Evolutionary conservation across 2,888 invertebrate species (phyloP), one percentile per base, ranked within the genome.

Genomic region (Nomada flava): DNA sequence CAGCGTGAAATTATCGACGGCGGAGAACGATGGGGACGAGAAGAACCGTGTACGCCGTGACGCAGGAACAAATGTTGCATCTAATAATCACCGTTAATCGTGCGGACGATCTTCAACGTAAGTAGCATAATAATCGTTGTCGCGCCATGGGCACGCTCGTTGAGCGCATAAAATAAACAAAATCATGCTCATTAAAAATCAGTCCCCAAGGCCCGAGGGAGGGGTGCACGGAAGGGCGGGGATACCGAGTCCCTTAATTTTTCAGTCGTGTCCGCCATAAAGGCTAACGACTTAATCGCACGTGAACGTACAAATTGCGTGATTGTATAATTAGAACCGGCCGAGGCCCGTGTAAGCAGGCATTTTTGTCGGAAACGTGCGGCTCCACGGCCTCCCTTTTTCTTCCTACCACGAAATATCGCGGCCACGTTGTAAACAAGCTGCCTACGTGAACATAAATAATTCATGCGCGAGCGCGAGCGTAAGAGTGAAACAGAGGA

Each of bases 251-350:
- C 59, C 50, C 44, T 73, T 57, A 47, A 81, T 63, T 68, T 68
- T 82, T 70, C 42, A 60, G 50, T 57, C 52, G 50, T 60, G 64
- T 65, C 52, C 60, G 20, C 63, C 65, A 75, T 82, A 82, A 82
- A 82, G 50, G 44, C 64, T 82, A 82, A 82, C 83, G 83, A 82
- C 83, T 82, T 82, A 82, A 82, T 82, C 83, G 70, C 83, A 82
- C 81, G 76, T 82, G 82, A 82, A 69, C 76, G 83, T 70, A 79
- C 76, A 76, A 71, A 82, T 76, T 82, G 69, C 83, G 70, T 71
- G 76, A 82, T 82, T 82, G 83, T 76, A 76, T 82, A 82, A 75
- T 76, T 82, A 82, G 64, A 82, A 64, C 55, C 67, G 62, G 50
- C 53, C 64, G 26, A n/a, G 26, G 52, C 18, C 11, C 79, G 50